These are phyloP conservation scores for Gulo gulo DNA, from an alignment of 2,113 vertebrate genomes.

Conservation along the genomic window DNA sequence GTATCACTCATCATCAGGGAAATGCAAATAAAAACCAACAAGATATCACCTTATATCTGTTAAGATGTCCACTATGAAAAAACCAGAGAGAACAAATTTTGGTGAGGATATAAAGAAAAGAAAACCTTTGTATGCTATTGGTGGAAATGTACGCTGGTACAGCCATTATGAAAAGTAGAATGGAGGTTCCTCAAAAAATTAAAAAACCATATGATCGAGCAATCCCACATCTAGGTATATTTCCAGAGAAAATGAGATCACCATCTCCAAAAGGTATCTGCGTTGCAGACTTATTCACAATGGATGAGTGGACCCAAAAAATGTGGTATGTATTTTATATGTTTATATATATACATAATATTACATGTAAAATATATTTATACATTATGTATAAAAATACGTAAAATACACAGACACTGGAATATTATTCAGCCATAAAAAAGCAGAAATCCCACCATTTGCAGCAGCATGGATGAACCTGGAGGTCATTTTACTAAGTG, in stretches of 20 bases:
- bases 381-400: not conserved
- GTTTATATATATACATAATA: not conserved
- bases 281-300: not conserved
- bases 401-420: not conserved
- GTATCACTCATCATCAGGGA: not conserved
- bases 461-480: not conserved
- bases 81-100: not conserved
- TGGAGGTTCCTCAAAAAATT: not conserved
- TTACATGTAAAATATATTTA: not conserved
- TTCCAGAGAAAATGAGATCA: not conserved
- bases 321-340: not conserved
- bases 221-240: not conserved
- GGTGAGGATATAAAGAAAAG: not conserved
- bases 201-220: not conserved
- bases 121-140: not conserved
- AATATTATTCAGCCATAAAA: not conserved
- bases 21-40: not conserved
- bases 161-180: not conserved
- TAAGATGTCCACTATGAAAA: not conserved
- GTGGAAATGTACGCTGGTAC: not conserved
- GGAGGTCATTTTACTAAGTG: not conserved
- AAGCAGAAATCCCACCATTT: not conserved
- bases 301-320: not conserved
- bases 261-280: not conserved
- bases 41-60: not conserved